Base-by-base conservation (phyloP, 2,113 vertebrate species). In the Sinosuthora webbiana region DNA sequence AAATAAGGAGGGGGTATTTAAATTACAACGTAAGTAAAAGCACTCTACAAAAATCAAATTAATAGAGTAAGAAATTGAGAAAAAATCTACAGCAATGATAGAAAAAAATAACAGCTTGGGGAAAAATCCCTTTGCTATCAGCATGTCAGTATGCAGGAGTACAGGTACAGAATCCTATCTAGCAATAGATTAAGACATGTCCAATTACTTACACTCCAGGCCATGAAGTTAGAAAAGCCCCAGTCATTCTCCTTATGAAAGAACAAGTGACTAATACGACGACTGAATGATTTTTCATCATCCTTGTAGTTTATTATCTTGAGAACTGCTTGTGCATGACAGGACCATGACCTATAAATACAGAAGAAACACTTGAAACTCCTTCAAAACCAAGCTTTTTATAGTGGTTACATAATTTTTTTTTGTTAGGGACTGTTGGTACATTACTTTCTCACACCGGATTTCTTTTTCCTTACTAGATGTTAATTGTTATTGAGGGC, bases 181-280 rank as follows among this genome's bases (percentile, higher is more conserved):
- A 55, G 65, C 53, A 67, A 28, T 0, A 83, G 23, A 47, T 50
- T 85, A 75, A 49, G 17, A 64, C 3, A 33, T 5, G 22, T 35
- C 27, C 47, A 59, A 77, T 23, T 93, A 99, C 99, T 99, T 98
- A 99, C 99, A 95, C 99, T 99, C 99, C 99, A 99, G 85, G 99
- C 99, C 99, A 99, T 99, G 94, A 99, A 99, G 97, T 99, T 99
- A 94, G 99, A 99, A 96, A 99, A 99, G 80, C 99, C 99, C 99
- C 99, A 99, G 79, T 99, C 99, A 21, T 99, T 99, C 93, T 99
- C 99, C 97, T 99, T 99, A 97, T 99, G 99, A 98, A 99, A 99
- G 98, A 99, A 99, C 80, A 99, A 98, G 93, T 99, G 99, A 95
- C 99, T 99, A 96, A 99, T 99, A 44, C 99, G 98, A 76, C 99